Evolutionary conservation across 2,113 vertebrate species (phyloP).

Genomic region (Tachysurus vachellii): DNA sequence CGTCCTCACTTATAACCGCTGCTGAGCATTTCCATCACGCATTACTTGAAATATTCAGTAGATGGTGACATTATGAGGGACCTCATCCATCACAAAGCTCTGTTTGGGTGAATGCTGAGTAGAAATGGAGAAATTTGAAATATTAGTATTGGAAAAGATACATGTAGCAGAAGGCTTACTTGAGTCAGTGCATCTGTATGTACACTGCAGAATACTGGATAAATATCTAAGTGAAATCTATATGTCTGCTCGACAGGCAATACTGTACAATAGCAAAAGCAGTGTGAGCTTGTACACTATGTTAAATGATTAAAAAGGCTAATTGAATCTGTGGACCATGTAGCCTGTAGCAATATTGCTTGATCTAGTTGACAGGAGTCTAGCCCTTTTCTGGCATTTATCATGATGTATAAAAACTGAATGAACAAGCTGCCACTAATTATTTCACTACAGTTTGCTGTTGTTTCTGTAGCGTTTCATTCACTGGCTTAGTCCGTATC

Average conservation of each 20-base stretch:
- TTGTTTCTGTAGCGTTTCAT: slow-evolving; percentile 1
- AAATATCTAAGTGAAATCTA: background rate
- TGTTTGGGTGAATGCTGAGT: background rate
- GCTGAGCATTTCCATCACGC: slow-evolving; percentile 30
- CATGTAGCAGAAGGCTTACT: background rate
- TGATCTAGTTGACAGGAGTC: background rate
- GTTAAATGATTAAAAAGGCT: background rate
- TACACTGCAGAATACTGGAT: background rate
- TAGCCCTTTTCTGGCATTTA: background rate
- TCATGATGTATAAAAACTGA: background rate
- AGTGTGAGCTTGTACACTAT: background rate
- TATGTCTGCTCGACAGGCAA: background rate
- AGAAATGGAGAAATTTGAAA: slow-evolving; percentile 18
- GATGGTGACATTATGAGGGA: slow-evolving; percentile 23
- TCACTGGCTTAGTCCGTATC: background rate
- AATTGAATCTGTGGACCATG: background rate
- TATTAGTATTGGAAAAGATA: slow-evolving; percentile 8
- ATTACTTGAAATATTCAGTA: slow-evolving; percentile 44
- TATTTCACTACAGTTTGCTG: background rate
- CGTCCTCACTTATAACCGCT: background rate
- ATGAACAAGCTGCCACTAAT: background rate
- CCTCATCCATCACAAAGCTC: slow-evolving; percentile 28
- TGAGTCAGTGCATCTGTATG: background rate
- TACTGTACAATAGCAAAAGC: background rate
- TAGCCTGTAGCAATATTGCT: background rate